Evolutionary conservation across 2,888 invertebrate genomes (phyloP), one percentile per base, ranked within the genome.

Genomic region (Pseudococcus jackbeardsleyi): DNA sequence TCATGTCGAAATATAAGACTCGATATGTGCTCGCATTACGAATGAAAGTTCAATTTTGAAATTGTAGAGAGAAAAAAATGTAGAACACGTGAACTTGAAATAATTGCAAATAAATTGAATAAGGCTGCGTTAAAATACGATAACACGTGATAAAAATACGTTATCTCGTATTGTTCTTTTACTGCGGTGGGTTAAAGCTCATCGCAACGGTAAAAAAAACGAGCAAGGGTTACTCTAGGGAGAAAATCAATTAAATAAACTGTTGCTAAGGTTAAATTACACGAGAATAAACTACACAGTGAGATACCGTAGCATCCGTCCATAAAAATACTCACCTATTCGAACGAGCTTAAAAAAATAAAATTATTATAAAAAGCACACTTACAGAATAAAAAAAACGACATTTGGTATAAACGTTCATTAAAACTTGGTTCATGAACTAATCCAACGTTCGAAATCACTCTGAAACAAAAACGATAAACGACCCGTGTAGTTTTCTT

Each of bases 301-400:
- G 5, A 64, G 19, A 64, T 59, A 59, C 59, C 15, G 48, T 50
- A 59, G 59, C 59, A 59, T 59, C n/a, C 1, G 17, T 59, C 19
- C n/a, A 12, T 5, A 12, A 15, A 54, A 7, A 3, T 64, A 64
- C 22, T 64, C 12, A 22, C 64, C 54, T 59, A 19, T 59, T n/a
- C 3, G n/a, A 22, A 64, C 54, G n/a, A 9, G 1, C n/a, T 59
- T 19, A 64, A 22, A 64, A 19, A 64, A 72, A 17, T 17, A 17
- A 33, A 72, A 9, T 12, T 33, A 33, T 33, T 5, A 33, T 72
- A 4, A 72, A 72, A 72, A 72, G 26, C 22, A 17, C n/a, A 88
- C 88, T 88, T 59, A 88, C 88, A 39, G 79, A 88, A 19, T 79
- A 88, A 39, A 26, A 88, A 77, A 54, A 88, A 50, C 88, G 88